phyloP scores from a whole-genome alignment of 2,113 vertebrate genomes.

The Galbula dea region DNA sequence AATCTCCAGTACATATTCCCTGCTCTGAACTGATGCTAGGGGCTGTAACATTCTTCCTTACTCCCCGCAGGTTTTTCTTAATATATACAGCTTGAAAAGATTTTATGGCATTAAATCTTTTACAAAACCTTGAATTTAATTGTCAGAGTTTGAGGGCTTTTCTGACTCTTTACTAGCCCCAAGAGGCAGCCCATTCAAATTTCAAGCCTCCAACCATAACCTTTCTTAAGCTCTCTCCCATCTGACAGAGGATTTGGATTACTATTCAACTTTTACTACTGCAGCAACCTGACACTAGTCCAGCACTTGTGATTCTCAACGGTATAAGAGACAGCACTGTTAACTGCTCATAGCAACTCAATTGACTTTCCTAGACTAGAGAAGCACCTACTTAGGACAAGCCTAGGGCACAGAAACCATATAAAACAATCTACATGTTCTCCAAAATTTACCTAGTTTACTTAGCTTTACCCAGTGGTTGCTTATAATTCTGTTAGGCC shows the following conservation, averaged over 20 bases:
- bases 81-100: accelerated
- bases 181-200: background rate
- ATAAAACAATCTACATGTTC: background rate
- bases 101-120: background rate
- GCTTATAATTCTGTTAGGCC: background rate
- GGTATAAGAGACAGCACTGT: background rate
- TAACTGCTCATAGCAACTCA: background rate
- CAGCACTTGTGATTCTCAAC: background rate
- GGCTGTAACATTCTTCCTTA: background rate
- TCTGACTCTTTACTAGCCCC: background rate
- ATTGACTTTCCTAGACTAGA: background rate
- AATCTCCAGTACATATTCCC: background rate
- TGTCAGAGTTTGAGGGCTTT: background rate
- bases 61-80: background rate
- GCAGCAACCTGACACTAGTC: background rate
- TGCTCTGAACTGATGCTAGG: background rate
- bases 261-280: background rate
- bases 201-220: background rate
- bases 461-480: background rate
- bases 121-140: background rate
- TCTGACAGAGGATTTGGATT: background rate
- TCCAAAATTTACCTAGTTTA: background rate
- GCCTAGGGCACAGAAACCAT: background rate
- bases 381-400: background rate
- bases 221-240: background rate